A percentile compares a stretch with the other conserved stretches of the same genome.
These are phyloP conservation scores for Dasysyrphus tricinctus DNA, from an alignment of 2,888 invertebrate genomes.

Conservation along the genomic window DNA sequence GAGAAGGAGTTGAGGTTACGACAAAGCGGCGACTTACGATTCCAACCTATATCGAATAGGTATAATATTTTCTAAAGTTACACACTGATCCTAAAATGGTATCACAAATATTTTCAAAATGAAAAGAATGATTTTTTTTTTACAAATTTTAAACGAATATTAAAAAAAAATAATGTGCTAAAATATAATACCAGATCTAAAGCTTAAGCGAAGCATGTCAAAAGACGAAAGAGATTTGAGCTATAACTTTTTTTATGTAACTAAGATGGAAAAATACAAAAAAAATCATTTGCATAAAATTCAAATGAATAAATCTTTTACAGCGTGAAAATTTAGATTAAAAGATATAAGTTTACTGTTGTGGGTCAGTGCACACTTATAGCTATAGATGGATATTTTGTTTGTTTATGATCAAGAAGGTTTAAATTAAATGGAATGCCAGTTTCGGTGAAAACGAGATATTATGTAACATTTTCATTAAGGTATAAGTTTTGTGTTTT, in stretches of 20 bases:
- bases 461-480: slow-evolving; percentile 34
- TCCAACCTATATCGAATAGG: too few species aligned
- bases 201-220: not conserved
- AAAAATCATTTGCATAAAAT: slow-evolving; percentile 71
- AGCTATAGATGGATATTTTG: slow-evolving; percentile 9
- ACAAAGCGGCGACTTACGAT: not conserved
- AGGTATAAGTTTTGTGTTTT: not conserved
- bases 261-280: slow-evolving; percentile 31
- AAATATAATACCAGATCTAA: not conserved
- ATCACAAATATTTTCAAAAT: not conserved
- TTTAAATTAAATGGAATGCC: slow-evolving; percentile 2
- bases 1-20: slow-evolving; percentile 11
- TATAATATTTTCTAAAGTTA: slow-evolving; percentile 6
- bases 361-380: slow-evolving; percentile 68
- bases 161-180: not conserved
- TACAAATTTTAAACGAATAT: not conserved
- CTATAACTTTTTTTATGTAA: slow-evolving; percentile 33
- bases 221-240: not conserved
- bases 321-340: slow-evolving; percentile 56
- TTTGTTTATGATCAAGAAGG: not conserved
- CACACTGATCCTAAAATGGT: not conserved
- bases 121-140: not conserved
- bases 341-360: slow-evolving; percentile 35
- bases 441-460: slow-evolving; percentile 4
- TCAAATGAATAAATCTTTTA: slow-evolving; percentile 68